Percentiles rank a stretch among this genome's conserved stretches.
These are phyloP conservation scores for honey bee (Apis mellifera) DNA, from an alignment of 1,140 invertebrate genomes.

Conservation along the genomic window Amel_HAv3.1 CM009931.2:5258501-5259000, in stretches of 20 bases:
- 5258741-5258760: not conserved
- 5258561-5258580: not conserved
- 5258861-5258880: too few species aligned
- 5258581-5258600: not conserved
- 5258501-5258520: not conserved
- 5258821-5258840: not conserved
- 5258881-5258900: not conserved
- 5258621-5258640: not conserved
- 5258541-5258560: not conserved
- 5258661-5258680: not conserved
- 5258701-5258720: not conserved
- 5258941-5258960: not conserved
- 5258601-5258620: not conserved
- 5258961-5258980: too few species aligned
- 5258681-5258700: not conserved
- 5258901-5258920: not conserved
- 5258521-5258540: not conserved
- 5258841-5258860: not conserved
- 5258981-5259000: too few species aligned
- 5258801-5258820: conserved; percentile 21
- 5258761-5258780: conserved; percentile 17
- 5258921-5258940: not conserved
- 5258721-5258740: not conserved
- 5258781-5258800: not conserved
- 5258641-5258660: not conserved